Percentiles rank a stretch among this genome's conserved stretches.
Conservation (phyloP, 2,113 vertebrate genomes). For the Xiphophorus maculatus region DNA sequence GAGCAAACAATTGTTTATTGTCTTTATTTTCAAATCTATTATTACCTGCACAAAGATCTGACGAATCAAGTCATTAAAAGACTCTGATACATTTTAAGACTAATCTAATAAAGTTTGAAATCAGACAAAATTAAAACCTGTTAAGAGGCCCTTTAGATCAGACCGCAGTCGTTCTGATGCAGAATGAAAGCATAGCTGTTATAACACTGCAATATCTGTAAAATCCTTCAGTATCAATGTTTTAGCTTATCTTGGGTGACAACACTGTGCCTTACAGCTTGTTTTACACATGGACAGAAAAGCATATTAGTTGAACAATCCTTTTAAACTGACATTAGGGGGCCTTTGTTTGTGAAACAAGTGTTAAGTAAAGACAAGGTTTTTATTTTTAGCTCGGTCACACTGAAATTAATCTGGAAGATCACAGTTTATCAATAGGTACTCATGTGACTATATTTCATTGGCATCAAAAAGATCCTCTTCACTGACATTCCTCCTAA, state of each 20-base stretch:
- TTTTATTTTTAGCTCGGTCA: not conserved
- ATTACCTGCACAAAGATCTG: conserved; percentile 6
- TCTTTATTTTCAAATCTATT: conserved; percentile 3
- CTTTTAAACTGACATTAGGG: not conserved
- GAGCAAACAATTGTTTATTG: not conserved
- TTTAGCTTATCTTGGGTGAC: not conserved
- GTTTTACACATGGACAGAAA: conserved; percentile 7
- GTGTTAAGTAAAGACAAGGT: conserved; percentile 4
- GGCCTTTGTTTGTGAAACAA: not conserved
- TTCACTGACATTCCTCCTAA: conserved; percentile 27
- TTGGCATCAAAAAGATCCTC: conserved; percentile 26
- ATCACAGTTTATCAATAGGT: conserved; percentile 54
- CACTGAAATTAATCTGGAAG: conserved; percentile 24
- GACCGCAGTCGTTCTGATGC: conserved; percentile 6
- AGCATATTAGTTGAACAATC: conserved; percentile 3
- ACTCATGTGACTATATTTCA: conserved; percentile 1
- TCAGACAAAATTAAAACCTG: conserved; percentile 5
- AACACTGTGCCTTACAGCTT: not conserved
- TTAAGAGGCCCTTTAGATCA: not conserved
- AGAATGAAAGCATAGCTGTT: not conserved
- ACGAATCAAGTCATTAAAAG: not conserved
- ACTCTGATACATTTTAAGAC: not conserved
- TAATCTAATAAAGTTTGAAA: conserved; percentile 3
- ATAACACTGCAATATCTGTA: conserved; percentile 5
- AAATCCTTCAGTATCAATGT: not conserved